Evolutionary conservation across 2,113 vertebrate genomes (phyloP).

Genomic region (Neofelis nebulosa): DNA sequence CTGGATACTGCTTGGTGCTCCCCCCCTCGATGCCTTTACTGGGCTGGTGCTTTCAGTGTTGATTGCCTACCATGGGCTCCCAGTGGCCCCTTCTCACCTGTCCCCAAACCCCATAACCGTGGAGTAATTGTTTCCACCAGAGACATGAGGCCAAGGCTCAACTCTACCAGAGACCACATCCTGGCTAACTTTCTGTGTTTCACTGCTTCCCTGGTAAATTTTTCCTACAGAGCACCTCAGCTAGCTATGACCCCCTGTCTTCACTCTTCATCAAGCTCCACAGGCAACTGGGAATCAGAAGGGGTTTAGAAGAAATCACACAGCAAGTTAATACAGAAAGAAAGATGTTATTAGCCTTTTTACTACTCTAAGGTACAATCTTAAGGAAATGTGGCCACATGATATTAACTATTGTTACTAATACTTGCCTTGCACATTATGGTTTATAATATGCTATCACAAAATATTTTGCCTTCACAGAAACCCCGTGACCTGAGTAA

Average conservation of each 20-base stretch:
- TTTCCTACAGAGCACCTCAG: neutral
- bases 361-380: neutral
- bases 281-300: neutral
- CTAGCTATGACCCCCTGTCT: neutral
- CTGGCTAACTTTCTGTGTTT: neutral
- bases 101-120: neutral
- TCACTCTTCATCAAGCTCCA: neutral
- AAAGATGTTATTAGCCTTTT: neutral
- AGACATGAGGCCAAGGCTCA: neutral
- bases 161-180: neutral
- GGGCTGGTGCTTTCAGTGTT: neutral
- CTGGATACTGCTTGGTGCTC: neutral
- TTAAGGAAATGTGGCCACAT: neutral
- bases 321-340: neutral
- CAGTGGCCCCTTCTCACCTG: neutral
- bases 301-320: neutral
- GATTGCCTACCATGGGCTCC: too few relatives aligned
- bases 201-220: neutral
- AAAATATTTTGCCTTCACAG: constrained; percentile 9
- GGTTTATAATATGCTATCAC: neutral
- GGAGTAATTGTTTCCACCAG: neutral
- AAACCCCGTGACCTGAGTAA: neutral
- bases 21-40: neutral
- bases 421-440: neutral
- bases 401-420: constrained; percentile 27